Evolutionary conservation across 2,888 invertebrate genomes (phyloP).

Genomic region (Harmothoe impar): DNA sequence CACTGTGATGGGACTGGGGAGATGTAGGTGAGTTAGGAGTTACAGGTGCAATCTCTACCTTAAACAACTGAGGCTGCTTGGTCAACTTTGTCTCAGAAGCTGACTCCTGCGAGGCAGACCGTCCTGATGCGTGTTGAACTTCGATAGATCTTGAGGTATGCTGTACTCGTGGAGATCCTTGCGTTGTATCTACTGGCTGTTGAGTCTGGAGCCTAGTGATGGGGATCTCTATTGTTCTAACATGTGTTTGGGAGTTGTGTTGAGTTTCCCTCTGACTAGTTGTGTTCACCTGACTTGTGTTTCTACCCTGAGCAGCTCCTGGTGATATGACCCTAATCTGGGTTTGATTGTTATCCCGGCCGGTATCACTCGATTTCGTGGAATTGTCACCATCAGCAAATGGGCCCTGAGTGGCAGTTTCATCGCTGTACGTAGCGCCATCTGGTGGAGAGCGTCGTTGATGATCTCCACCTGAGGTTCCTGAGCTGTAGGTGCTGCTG

Average conservation of each 20-base stretch:
- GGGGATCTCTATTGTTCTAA: neutral
- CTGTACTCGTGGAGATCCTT: neutral
- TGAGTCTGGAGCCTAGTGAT: neutral
- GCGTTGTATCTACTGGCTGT: neutral
- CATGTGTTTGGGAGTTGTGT: neutral
- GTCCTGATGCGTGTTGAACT: neutral
- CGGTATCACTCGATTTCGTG: neutral
- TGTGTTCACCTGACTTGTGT: neutral
- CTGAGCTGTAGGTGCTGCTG: conserved; percentile 55
- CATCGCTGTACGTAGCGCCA: conserved; percentile 46
- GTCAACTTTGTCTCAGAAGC: neutral
- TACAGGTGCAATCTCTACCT: neutral
- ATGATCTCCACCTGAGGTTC: conserved; percentile 31
- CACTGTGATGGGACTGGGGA: neutral
- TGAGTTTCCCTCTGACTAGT: neutral
- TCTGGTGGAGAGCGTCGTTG: conserved; percentile 39
- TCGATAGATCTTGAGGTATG: neutral
- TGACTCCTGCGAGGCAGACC: neutral
- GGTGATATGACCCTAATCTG: neutral
- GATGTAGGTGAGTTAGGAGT: neutral
- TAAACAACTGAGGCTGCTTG: neutral
- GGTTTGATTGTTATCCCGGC: neutral
- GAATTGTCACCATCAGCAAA: conserved; percentile 15
- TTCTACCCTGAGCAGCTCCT: neutral
- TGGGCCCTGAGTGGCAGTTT: neutral